A percentile compares a stretch with the other conserved stretches of the same genome.
These are phyloP conservation scores for mouse (Mus musculus) DNA, from an alignment of 2,113 vertebrate species.

Conservation along the genomic window DNA sequence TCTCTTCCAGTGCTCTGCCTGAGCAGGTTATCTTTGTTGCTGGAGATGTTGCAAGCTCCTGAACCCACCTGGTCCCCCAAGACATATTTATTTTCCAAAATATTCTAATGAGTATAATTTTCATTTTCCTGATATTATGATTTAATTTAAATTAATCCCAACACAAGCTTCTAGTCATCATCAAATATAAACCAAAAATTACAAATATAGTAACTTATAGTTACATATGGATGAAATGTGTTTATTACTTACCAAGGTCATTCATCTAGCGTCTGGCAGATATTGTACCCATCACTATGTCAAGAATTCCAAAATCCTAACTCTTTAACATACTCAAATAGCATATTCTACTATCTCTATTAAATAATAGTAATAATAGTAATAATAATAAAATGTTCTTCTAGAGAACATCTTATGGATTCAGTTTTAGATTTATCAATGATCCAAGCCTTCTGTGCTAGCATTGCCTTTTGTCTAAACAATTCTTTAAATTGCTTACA, in stretches of 20 bases:
- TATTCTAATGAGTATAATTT: not conserved
- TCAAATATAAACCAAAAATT: not conserved
- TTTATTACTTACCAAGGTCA: not conserved
- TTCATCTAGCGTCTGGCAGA: not conserved
- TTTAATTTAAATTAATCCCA: slow-evolving; percentile 33
- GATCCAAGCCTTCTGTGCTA: not conserved
- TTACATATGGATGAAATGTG: not conserved
- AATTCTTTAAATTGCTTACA: slow-evolving; percentile 26
- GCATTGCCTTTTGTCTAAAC: slow-evolving; percentile 54
- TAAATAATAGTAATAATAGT: not conserved
- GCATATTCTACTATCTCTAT: not conserved
- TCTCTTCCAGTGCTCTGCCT: not conserved
- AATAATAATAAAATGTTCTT: not conserved
- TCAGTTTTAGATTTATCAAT: slow-evolving; percentile 43
- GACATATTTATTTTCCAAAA: not conserved
- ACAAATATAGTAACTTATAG: not conserved
- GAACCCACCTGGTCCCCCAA: not conserved
- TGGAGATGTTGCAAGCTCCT: not conserved
- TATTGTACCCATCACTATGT: not conserved
- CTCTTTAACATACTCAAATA: not conserved
- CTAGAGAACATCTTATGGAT: not conserved
- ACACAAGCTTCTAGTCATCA: not conserved
- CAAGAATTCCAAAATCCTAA: not conserved
- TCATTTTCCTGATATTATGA: not conserved
- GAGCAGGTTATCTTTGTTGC: no score